phyloP scores from a whole-genome alignment of 2,888 invertebrate genomes.

The Drosophila buzzatii region DNA sequence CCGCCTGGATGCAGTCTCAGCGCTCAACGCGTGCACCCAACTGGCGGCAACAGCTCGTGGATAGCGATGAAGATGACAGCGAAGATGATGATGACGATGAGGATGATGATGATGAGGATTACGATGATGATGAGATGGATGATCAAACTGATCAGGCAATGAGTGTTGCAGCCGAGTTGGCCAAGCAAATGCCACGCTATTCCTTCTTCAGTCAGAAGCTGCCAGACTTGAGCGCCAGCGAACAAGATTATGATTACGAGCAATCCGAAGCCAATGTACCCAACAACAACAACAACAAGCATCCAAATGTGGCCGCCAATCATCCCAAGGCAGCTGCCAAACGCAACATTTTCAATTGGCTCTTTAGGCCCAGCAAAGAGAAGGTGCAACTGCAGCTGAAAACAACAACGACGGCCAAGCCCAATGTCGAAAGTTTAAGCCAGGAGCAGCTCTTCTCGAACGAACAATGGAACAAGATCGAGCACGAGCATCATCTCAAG shows the following conservation, averaged over 20 bases:
- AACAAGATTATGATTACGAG: constrained; percentile 60
- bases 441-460: constrained; percentile 81
- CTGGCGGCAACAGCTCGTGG: constrained; percentile 57
- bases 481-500: constrained; percentile 81
- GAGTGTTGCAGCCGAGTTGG: constrained; percentile 43
- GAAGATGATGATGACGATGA: constrained; percentile 59
- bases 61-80: constrained; percentile 54
- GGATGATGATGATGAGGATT: constrained; percentile 53
- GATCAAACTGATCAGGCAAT: constrained; percentile 34
- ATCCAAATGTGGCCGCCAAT: constrained; percentile 59
- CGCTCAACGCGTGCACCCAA: constrained; percentile 75
- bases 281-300: constrained; percentile 41
- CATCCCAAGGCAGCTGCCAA: constrained; percentile 61
- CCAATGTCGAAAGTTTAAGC: constrained; percentile 16
- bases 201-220: constrained; percentile 66
- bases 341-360: constrained; percentile 68
- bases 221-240: constrained; percentile 46
- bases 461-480: constrained; percentile 84
- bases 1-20: constrained; percentile 57
- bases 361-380: constrained; percentile 52
- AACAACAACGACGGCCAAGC: constrained; percentile 24
- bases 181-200: constrained; percentile 72
- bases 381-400: constrained; percentile 19
- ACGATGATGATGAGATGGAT: constrained; percentile 47
- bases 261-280: constrained; percentile 6